These are phyloP conservation scores for Drosophila melanosoma DNA, from an alignment of 2,888 invertebrate species.

Conservation along the genomic window DNA sequence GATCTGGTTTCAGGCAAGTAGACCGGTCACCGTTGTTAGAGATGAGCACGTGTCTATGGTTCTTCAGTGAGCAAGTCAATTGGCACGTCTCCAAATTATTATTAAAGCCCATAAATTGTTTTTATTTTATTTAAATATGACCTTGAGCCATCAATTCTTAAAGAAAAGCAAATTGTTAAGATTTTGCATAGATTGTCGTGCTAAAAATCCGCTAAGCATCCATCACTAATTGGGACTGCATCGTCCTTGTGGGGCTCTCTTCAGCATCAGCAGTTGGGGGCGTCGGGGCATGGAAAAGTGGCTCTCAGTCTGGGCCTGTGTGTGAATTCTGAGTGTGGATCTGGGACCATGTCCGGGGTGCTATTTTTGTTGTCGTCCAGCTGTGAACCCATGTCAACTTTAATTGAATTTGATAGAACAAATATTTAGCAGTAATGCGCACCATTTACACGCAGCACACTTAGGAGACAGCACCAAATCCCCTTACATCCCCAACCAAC, in stretches of 20 bases:
- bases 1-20: constrained; percentile 50
- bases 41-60: constrained; percentile 3
- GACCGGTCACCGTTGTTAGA: constrained; percentile 16
- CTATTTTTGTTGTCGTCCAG: constrained; percentile 41
- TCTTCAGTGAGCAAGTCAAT: neutral
- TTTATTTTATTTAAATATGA: neutral
- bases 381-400: constrained; percentile 79
- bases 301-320: neutral
- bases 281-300: constrained; percentile 3
- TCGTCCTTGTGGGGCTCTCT: constrained; percentile 6
- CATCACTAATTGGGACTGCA: constrained; percentile 29
- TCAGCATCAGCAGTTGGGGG: constrained; percentile 39
- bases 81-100: neutral
- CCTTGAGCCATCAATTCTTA: neutral
- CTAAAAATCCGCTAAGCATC: neutral
- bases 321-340: constrained; percentile 1
- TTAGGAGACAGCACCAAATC: constrained; percentile 16
- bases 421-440: constrained; percentile 73
- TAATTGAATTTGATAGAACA: constrained; percentile 79
- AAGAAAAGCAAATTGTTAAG: neutral
- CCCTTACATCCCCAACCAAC: neutral
- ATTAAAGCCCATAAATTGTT: neutral
- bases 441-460: constrained; percentile 66
- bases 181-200: neutral
- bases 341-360: constrained; percentile 11